A percentile compares a stretch with the other conserved stretches of the same genome.
phyloP scores from a whole-genome alignment of 2,113 vertebrate species.

The Siphamia tubifer region DNA sequence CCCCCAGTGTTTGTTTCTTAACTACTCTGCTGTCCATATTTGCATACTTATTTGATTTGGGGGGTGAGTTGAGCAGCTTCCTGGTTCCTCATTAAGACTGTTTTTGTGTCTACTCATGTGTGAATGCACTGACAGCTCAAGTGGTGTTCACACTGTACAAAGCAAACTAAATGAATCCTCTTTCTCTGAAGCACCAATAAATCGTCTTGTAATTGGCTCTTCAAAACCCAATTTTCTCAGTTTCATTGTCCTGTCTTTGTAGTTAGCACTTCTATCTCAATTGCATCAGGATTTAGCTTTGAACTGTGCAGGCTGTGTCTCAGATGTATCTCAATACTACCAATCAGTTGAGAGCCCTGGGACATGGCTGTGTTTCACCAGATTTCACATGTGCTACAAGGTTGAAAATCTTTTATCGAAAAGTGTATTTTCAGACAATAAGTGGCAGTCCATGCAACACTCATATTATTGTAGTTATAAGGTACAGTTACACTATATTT shows the following conservation, averaged over 20 bases:
- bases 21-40: constrained; percentile 17
- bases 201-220: constrained; percentile 27
- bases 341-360: no score
- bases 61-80: constrained; percentile 15
- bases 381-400: no score
- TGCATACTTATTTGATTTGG: constrained; percentile 47
- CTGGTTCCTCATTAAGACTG: constrained; percentile 36
- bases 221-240: constrained; percentile 11
- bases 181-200: constrained; percentile 21
- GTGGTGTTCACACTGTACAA: constrained; percentile 21
- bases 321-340: no score
- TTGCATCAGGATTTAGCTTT: background rate
- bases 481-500: no score
- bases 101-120: constrained; percentile 30
- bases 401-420: no score
- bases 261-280: background rate
- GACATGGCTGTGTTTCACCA: no score
- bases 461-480: no score
- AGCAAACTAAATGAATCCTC: constrained; percentile 21
- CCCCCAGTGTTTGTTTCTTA: constrained; percentile 14
- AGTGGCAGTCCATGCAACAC: no score
- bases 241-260: background rate
- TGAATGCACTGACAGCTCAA: constrained; percentile 31
- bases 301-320: no score
- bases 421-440: no score